phyloP scores from a whole-genome alignment of 2,797 vertebrate genomes.

The Phrynocephalus forsythii region DNA sequence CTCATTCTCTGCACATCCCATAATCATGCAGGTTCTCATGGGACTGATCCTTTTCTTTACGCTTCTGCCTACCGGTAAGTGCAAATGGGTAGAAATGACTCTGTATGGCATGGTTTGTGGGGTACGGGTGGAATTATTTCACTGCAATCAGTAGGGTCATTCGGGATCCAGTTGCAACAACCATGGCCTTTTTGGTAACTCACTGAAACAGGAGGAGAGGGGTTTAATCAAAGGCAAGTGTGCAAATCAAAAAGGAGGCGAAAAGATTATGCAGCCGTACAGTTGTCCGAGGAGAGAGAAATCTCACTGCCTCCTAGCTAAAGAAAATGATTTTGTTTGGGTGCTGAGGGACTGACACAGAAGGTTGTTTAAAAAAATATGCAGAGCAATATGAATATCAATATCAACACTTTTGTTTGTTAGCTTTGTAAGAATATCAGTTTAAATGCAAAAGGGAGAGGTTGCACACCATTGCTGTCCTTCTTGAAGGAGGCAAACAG shows the following conservation, averaged over 20 bases:
- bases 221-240: too few species aligned
- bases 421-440: too few species aligned
- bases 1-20: neutral
- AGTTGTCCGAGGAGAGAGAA: neutral
- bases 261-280: too few species aligned
- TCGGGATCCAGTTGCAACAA: neutral
- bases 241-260: too few species aligned
- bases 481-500: too few species aligned
- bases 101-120: neutral
- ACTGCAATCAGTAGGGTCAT: neutral
- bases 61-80: neutral
- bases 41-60: neutral
- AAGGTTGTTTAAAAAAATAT: neutral
- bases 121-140: neutral
- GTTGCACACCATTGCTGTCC: too few species aligned
- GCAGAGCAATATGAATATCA: too few species aligned
- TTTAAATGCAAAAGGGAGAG: too few species aligned
- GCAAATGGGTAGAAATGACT: too few species aligned
- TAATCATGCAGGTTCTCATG: neutral
- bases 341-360: neutral
- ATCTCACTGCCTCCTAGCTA: neutral
- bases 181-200: too few species aligned
- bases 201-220: too few species aligned
- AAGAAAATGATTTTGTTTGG: neutral
- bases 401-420: too few species aligned